Percentiles rank a stretch among this genome's conserved stretches.
phyloP scores from a whole-genome alignment of 1,140 invertebrate genomes.

The Copidosoma floridanum region DNA sequence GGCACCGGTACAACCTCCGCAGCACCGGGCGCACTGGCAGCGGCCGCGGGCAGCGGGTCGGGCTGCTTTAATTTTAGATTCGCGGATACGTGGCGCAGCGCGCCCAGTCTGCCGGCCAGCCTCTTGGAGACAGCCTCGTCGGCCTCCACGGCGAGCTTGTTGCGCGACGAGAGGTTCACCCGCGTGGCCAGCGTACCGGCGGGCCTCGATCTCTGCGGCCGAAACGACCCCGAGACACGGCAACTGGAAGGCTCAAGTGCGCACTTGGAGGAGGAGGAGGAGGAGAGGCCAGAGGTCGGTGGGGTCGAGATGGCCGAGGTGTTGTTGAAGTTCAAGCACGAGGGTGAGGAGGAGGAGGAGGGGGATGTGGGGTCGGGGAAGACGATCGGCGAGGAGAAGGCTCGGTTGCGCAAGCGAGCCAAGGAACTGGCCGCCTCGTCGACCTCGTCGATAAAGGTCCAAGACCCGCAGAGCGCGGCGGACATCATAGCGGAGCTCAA shows the following conservation, averaged over 20 bases:
- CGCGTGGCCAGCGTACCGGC: conserved; percentile 58
- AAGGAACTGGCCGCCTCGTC: conserved; percentile 19
- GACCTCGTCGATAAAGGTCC: conserved; percentile 1
- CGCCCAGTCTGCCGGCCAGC: conserved; percentile 52
- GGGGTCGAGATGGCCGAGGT: conserved; percentile 26
- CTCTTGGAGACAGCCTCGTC: conserved; percentile 39
- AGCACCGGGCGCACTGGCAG: conserved; percentile 44
- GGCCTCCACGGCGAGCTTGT: conserved; percentile 33
- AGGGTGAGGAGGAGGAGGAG: conserved; percentile 25
- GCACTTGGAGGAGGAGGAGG: neutral
- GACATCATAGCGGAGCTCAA: conserved; percentile 13
- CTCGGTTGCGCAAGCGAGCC: neutral
- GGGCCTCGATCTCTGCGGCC: conserved; percentile 55
- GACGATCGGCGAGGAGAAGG: conserved; percentile 6
- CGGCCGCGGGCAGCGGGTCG: neutral
- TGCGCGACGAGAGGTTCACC: conserved; percentile 37
- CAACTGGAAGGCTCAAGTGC: neutral
- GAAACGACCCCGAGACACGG: neutral
- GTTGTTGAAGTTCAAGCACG: conserved; percentile 29
- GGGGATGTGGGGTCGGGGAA: conserved; percentile 37
- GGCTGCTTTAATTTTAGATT: conserved; percentile 55
- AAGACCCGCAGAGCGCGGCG: neutral
- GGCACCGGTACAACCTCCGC: conserved; percentile 30
- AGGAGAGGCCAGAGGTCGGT: conserved; percentile 25
- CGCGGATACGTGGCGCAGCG: conserved; percentile 54